Percentiles rank a stretch among this genome's conserved stretches.
phyloP scores from a whole-genome alignment of 2,888 invertebrate genomes.

The Merodon equestris region DNA sequence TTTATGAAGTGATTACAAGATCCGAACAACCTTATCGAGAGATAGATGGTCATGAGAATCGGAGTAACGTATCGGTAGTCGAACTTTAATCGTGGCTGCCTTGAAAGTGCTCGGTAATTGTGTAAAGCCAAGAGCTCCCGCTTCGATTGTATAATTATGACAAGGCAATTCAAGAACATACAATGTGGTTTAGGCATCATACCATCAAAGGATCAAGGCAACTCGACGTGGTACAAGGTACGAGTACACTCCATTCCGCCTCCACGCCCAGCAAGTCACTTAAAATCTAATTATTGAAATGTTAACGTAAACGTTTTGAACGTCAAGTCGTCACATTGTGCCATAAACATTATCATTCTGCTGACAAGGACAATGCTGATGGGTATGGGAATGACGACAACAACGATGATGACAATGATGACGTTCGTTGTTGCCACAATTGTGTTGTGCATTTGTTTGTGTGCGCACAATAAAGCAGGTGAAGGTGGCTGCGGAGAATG shows the following conservation, averaged over 20 bases:
- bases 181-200: no score
- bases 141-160: no score
- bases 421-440: slow-evolving; percentile 47
- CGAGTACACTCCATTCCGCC: no score
- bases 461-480: slow-evolving; percentile 30
- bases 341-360: slow-evolving; percentile 59
- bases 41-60: background rate
- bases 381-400: slow-evolving; percentile 40
- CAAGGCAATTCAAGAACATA: no score
- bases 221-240: no score
- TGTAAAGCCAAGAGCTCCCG: no score
- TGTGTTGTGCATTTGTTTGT: slow-evolving; percentile 39
- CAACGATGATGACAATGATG: slow-evolving; percentile 1
- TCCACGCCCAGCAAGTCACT: slow-evolving; percentile 23
- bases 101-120: no score
- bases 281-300: slow-evolving; percentile 66
- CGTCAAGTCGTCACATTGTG: slow-evolving; percentile 57
- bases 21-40: slow-evolving; percentile 23
- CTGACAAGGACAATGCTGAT: slow-evolving; percentile 43
- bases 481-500: slow-evolving; percentile 21
- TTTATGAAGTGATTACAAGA: slow-evolving; percentile 54
- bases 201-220: no score
- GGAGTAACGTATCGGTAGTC: no score
- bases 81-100: no score
- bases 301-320: slow-evolving; percentile 63